Conservation (phyloP, 2,113 vertebrate genomes). For the Leptobrachium leishanense region DNA sequence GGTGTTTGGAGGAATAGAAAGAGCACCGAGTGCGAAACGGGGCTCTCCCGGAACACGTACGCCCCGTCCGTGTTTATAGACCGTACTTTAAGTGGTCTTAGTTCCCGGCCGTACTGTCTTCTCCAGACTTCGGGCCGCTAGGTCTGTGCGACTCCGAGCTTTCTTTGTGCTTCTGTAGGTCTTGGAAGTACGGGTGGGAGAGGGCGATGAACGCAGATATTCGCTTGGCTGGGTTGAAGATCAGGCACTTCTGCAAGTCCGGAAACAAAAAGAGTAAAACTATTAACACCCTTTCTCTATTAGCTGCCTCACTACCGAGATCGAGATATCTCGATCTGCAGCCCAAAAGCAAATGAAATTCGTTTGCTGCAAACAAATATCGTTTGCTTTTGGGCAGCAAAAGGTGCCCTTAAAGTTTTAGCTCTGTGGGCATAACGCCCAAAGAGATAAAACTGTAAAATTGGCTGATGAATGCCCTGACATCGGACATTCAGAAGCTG, state of each 20-base stretch:
- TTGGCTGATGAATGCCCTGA: no score
- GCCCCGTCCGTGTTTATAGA: slow-evolving; percentile 47
- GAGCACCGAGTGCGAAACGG: slow-evolving; percentile 46
- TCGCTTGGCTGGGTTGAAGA: slow-evolving; percentile 90
- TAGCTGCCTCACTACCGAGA: no score
- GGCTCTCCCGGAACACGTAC: slow-evolving; percentile 53
- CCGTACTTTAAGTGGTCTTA: slow-evolving; percentile 52
- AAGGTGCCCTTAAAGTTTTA: no score
- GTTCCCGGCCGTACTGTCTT: slow-evolving; percentile 82
- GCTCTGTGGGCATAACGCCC: no score
- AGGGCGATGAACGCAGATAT: slow-evolving; percentile 93
- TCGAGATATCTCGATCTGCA: no score
- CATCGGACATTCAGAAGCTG: no score
- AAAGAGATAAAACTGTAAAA: no score
- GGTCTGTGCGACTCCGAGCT: slow-evolving; percentile 81
- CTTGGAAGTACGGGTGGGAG: slow-evolving; percentile 91
- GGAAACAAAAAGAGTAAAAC: neutral
- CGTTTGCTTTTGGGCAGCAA: no score
- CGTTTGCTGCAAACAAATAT: no score
- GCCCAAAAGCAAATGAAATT: no score
- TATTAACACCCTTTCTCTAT: no score
- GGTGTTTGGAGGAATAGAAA: slow-evolving; percentile 55
- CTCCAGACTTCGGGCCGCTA: slow-evolving; percentile 80
- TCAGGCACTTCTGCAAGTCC: slow-evolving; percentile 86
- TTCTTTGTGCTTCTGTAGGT: slow-evolving; percentile 86